Evolutionary conservation across 2,888 invertebrate genomes (phyloP).

Genomic region (Acanthopleura granulata): DNA sequence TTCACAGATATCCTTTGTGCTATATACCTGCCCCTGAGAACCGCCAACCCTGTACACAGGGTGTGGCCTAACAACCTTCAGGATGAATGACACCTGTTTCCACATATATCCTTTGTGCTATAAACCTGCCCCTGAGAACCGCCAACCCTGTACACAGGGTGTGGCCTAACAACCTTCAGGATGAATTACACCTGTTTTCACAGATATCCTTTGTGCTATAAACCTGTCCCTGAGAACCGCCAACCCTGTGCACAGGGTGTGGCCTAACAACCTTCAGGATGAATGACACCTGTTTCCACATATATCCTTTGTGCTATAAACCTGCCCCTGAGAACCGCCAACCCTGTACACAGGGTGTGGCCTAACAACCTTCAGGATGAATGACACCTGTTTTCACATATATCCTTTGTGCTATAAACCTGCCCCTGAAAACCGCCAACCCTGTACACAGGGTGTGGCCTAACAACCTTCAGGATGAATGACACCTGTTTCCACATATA

Average conservation of each 20-base stretch:
- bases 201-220: constrained; percentile 97
- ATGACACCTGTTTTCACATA: too few species aligned
- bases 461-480: too few species aligned
- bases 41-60: constrained; percentile 96
- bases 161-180: constrained; percentile 95
- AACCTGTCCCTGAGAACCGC: constrained; percentile 97
- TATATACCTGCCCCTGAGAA: constrained; percentile 95
- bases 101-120: constrained; percentile 97
- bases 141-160: constrained; percentile 96
- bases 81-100: constrained; percentile 94
- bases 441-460: too few species aligned
- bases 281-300: constrained; percentile 96
- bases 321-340: constrained; percentile 96
- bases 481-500: too few species aligned
- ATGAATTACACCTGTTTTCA: constrained; percentile 95
- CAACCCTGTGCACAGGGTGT: constrained; percentile 94
- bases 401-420: too few species aligned
- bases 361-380: constrained; percentile 83
- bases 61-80: constrained; percentile 96
- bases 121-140: constrained; percentile 95
- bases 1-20: constrained; percentile 97
- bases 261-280: constrained; percentile 93
- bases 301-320: constrained; percentile 98
- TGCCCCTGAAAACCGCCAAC: too few species aligned
- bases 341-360: constrained; percentile 94